Evolutionary conservation across 2,888 invertebrate species (phyloP).

Genomic region (Polymixis lichenea): DNA sequence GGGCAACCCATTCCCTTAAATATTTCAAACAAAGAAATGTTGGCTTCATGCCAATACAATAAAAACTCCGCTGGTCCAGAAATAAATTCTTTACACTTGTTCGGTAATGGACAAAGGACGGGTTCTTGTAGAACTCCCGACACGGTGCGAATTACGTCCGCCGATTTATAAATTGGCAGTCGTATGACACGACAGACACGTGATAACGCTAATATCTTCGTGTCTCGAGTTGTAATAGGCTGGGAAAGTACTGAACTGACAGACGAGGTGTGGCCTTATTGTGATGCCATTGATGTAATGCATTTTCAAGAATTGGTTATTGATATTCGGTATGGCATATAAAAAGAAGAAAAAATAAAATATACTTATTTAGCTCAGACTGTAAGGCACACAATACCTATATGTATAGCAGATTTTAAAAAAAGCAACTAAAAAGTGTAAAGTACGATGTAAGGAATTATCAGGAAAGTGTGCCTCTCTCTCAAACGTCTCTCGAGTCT

Average conservation of each 20-base stretch:
- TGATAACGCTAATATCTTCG: constrained; percentile 16
- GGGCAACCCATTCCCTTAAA: constrained; percentile 23
- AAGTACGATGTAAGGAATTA: too few species aligned
- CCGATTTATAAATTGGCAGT: constrained; percentile 75
- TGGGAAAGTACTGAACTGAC: constrained; percentile 14
- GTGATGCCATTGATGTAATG: constrained; percentile 1
- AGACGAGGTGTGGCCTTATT: constrained; percentile 9
- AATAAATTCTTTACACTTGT: constrained; percentile 33
- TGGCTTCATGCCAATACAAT: constrained; percentile 49
- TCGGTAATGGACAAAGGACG: constrained; percentile 44
- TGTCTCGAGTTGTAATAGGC: constrained; percentile 19
- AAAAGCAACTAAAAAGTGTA: too few species aligned
- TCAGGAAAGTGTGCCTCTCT: not conserved
- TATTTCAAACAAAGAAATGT: constrained; percentile 42
- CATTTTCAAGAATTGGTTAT: not conserved
- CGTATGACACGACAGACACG: constrained; percentile 23
- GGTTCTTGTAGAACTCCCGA: constrained; percentile 25
- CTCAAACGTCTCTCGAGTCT: not conserved
- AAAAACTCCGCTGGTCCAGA: constrained; percentile 36
- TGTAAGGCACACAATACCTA: too few species aligned
- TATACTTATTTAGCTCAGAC: too few species aligned
- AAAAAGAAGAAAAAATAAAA: too few species aligned
- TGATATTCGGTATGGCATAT: not conserved
- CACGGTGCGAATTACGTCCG: constrained; percentile 67
- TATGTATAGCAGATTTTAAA: too few species aligned